Evolutionary conservation across 1,140 invertebrate species (phyloP).

Genomic region (Brachystomella parvula): DNA sequence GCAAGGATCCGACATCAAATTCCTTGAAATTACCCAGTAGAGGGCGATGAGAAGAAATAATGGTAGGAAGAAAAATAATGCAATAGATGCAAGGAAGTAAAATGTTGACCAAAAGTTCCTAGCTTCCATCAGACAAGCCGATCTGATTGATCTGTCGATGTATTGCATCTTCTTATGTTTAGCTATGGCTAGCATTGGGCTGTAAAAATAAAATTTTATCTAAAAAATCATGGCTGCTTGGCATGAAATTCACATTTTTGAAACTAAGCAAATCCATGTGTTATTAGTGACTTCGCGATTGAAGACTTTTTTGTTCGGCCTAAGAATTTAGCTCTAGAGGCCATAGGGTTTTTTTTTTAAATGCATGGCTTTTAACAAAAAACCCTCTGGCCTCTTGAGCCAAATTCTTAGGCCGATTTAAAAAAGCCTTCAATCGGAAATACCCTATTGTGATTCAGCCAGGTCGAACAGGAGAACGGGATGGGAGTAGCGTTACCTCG

Average conservation of each 20-base stretch:
- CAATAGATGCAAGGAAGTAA: constrained; percentile 69
- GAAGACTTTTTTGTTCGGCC: too few species aligned
- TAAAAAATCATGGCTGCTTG: too few species aligned
- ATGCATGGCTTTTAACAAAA: too few species aligned
- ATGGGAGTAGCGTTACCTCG: constrained; percentile 54
- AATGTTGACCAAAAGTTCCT: constrained; percentile 61
- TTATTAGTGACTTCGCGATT: too few species aligned
- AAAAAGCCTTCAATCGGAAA: too few species aligned
- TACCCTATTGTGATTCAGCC: not conserved
- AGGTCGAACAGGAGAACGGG: not conserved
- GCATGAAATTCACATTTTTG: not conserved
- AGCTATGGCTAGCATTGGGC: constrained; percentile 67
- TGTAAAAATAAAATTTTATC: constrained; percentile 49
- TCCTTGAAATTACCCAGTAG: constrained; percentile 72
- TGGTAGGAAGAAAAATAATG: constrained; percentile 74
- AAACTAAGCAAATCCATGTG: not conserved
- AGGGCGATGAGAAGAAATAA: constrained; percentile 67
- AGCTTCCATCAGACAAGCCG: constrained; percentile 65
- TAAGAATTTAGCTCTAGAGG: too few species aligned
- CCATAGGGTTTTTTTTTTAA: too few species aligned
- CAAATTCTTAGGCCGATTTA: too few species aligned
- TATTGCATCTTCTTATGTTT: constrained; percentile 55
- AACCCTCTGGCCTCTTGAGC: too few species aligned
- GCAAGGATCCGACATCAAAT: constrained; percentile 67
- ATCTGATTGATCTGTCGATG: constrained; percentile 58